Base-by-base conservation (phyloP, 2,888 invertebrate genomes). In the Rhagonycha lutea region DNA sequence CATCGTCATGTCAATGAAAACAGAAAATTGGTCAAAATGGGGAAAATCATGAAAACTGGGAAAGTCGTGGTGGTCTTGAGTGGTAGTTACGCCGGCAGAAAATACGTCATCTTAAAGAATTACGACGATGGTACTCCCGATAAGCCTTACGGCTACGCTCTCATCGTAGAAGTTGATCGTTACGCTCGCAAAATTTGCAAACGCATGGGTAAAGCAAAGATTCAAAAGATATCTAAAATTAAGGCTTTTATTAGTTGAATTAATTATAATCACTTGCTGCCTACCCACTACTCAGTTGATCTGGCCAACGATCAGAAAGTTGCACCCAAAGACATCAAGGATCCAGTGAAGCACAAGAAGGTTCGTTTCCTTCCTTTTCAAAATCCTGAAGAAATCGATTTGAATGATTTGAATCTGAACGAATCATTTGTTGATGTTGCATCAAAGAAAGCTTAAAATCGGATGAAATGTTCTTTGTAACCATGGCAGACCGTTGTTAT, bases 21-120 rank as follows among this genome's bases (percentile, higher is more conserved):
- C n/a, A n/a, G n/a, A n/a, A n/a, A 63, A 63, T n/a, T 7, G 63
- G 9, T 68, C 91, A 94, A 92, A 88, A 98, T 98, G 98, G 98
- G 97, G 91, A 98, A 98, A 91, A 98, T 98, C 90, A 98, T 98
- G 99, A n/a, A n/a, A n/a, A n/a, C n/a, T n/a, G n/a, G n/a, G n/a
- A n/a, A n/a, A n/a, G n/a, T n/a, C n/a, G n/a, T 99, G 88, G 94
- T 99, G 91, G 96, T 99, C 91, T 95, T 99, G 74, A 95, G 95
- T 87, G 99, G 99, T 90, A 95, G 98, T 90, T 99, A 97, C 92
- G 98, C 99, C 79, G 99, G 99, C 80, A 94, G 97, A 84, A 99
- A 99, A 90, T 99, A 97, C 72, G 95, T 99, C 83, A 95, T 98
- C 72, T 94, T 98, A 80, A 96, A 96, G 90, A 98, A 96, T 87